These are phyloP conservation scores for Pseudopipra pipra DNA, from an alignment of 2,113 vertebrate genomes.

Conservation along the genomic window DNA sequence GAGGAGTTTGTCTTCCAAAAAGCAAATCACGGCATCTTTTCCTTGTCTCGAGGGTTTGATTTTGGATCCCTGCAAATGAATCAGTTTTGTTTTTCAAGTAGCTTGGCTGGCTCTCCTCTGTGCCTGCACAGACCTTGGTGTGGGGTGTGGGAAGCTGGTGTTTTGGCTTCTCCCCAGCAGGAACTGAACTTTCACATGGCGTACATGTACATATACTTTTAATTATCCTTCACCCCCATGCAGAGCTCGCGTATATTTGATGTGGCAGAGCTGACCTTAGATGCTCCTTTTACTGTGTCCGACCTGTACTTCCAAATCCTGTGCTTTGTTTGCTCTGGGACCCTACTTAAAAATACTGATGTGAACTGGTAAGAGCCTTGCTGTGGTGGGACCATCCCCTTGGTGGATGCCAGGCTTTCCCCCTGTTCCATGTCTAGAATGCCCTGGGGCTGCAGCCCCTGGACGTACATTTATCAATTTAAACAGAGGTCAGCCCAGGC, in stretches of 20 bases:
- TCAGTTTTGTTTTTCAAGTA: background rate
- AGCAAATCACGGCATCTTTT: background rate
- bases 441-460: background rate
- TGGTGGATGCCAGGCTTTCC: fast-evolving
- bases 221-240: background rate
- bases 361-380: background rate
- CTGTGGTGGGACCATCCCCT: background rate
- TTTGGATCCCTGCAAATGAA: background rate
- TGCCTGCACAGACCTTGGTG: background rate
- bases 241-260: background rate
- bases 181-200: background rate
- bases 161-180: background rate
- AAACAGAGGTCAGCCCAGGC: no score
- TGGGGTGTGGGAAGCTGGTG: background rate
- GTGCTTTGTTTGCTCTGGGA: background rate
- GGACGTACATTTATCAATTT: no score
- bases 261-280: background rate
- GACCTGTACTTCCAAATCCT: background rate
- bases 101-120: background rate
- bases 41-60: background rate
- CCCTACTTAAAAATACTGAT: background rate
- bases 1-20: background rate
- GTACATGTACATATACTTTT: background rate
- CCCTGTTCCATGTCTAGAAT: no score
- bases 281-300: background rate